Evolutionary conservation across 2,113 vertebrate species (phyloP).

Genomic region (Gopherus flavomarginatus): DNA sequence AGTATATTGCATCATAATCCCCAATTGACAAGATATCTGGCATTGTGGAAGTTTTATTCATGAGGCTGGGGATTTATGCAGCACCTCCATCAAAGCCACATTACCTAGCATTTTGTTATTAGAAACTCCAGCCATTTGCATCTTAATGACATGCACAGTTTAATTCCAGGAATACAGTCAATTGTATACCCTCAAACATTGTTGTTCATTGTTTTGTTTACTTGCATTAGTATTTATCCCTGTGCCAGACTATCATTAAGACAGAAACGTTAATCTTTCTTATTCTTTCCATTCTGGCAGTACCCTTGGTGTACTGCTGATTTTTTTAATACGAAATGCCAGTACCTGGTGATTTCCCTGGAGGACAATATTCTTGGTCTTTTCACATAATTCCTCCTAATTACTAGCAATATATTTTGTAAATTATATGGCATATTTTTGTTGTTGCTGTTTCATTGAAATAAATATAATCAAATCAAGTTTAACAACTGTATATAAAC

Average conservation of each 20-base stretch:
- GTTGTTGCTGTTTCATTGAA: not conserved
- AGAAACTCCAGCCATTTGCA: not conserved
- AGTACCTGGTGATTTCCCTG: not conserved
- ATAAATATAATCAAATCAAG: not conserved
- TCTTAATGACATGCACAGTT: not conserved
- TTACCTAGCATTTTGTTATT: not conserved
- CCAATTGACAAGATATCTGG: not conserved
- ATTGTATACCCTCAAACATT: not conserved
- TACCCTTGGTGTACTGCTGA: not conserved
- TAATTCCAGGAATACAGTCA: not conserved
- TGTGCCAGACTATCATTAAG: not conserved
- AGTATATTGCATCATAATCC: not conserved
- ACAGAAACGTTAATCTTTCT: not conserved
- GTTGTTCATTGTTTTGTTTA: not conserved
- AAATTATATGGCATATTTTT: not conserved
- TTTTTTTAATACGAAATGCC: accelerated
- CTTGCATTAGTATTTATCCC: not conserved
- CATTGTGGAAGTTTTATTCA: not conserved
- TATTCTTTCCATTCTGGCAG: accelerated
- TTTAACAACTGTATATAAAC: not conserved
- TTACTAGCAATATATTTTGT: not conserved
- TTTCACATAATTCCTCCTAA: not conserved
- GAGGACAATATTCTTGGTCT: not conserved
- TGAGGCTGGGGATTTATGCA: not conserved
- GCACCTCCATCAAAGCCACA: not conserved